Conservation (phyloP, 1,140 invertebrate species). For the Drosophila elegans region DNA sequence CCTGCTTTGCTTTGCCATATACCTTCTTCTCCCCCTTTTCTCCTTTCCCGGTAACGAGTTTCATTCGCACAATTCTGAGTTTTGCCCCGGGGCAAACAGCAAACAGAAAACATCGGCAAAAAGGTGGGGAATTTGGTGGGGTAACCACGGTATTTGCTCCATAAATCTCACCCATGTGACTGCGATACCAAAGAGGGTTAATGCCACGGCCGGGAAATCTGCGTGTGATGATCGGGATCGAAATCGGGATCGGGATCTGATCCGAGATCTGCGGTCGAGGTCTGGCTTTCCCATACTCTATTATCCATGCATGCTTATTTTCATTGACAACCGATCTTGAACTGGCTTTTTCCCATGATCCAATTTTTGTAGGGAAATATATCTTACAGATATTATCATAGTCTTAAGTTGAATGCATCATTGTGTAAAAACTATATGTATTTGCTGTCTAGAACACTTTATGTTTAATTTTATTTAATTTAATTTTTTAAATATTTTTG, state of each 20-base stretch:
- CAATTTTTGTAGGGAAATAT: background rate
- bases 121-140: background rate
- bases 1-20: constrained; percentile 26
- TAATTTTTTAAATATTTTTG: too few species aligned
- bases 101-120: constrained; percentile 9
- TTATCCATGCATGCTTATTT: background rate
- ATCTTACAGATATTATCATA: too few species aligned
- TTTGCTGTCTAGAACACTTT: too few species aligned
- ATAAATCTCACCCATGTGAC: constrained; percentile 74
- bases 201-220: constrained; percentile 53
- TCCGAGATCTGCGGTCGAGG: constrained; percentile 26
- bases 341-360: constrained; percentile 1
- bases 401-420: too few species aligned
- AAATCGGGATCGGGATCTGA: constrained; percentile 13
- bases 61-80: constrained; percentile 70
- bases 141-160: constrained; percentile 62
- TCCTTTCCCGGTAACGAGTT: constrained; percentile 62
- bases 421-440: too few species aligned
- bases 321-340: background rate
- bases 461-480: too few species aligned
- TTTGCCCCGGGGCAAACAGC: constrained; percentile 35
- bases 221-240: constrained; percentile 48
- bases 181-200: constrained; percentile 39
- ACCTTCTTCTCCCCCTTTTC: background rate
- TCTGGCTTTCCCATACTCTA: constrained; percentile 16